A percentile compares a stretch with the other conserved stretches of the same genome.
Conservation (phyloP, 2,888 invertebrate species). For the Stictocephala bisonia region DNA sequence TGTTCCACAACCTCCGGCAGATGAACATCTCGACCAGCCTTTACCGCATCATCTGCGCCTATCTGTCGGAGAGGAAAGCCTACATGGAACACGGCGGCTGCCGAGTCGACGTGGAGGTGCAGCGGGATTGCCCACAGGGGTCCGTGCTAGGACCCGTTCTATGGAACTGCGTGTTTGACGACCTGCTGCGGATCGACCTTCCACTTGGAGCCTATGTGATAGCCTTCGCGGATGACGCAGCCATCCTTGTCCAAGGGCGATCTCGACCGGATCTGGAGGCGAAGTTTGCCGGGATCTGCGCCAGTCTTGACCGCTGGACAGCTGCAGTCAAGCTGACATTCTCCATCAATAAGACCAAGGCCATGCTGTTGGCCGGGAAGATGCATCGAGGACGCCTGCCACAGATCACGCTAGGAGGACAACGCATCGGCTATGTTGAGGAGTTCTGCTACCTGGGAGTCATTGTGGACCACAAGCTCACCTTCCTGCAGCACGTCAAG, state of each 20-base stretch:
- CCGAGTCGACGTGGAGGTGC: slow-evolving; percentile 1
- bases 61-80: slow-evolving; percentile 54
- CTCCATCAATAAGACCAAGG: background rate
- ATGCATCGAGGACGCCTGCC: background rate
- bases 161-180: slow-evolving; percentile 53
- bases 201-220: background rate
- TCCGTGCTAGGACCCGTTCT: slow-evolving; percentile 54
- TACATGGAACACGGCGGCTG: slow-evolving; percentile 44
- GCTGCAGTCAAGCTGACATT: background rate
- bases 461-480: background rate
- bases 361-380: background rate
- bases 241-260: slow-evolving; percentile 11
- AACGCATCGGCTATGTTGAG: background rate
- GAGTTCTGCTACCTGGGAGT: background rate
- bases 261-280: background rate
- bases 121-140: slow-evolving; percentile 56
- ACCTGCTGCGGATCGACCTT: slow-evolving; percentile 30
- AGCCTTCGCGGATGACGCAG: slow-evolving; percentile 48
- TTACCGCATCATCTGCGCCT: slow-evolving; percentile 56
- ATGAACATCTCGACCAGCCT: slow-evolving; percentile 55
- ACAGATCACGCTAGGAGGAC: background rate
- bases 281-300: background rate
- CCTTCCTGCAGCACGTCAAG: background rate
- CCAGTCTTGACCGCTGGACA: background rate
- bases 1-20: slow-evolving; percentile 54